Evolutionary conservation across 2,888 invertebrate genomes (phyloP), one percentile per base, ranked within the genome.

Genomic region (Lasioglossum zephyrum): DNA sequence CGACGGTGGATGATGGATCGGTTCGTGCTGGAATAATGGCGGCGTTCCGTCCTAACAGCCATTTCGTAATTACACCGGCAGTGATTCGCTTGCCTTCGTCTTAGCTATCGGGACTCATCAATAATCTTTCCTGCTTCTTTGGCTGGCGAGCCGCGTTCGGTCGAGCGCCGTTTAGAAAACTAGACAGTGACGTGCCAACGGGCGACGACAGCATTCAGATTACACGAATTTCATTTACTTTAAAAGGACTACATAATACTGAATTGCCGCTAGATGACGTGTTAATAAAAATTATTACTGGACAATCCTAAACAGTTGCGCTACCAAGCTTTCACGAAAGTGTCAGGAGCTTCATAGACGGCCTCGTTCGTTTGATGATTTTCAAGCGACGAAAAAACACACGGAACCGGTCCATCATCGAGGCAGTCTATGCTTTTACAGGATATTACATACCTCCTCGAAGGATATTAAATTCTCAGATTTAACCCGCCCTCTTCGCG

Each of bases 391-490:
- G 85, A 85, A 88, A 89, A 86, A 84, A 73, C 79, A 81, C 75
- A 75, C 66, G 26, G 66, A 76, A 73, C 70, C 75, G 83, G 18
- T 72, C 76, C 69, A 57, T 66, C 26, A 47, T 60, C 72, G 82
- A 47, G 69, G 57, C 31, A 77, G 49, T 26, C 85, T 91, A 91
- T 89, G 92, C 92, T 93, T 93, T 93, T 92, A 93, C 92, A 91
- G 90, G 91, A 94, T 94, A 94, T 94, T 94, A 93, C 94, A 92
- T 92, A 93, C 91, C 91, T 93, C 91, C 91, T 92, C 89, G 92
- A 93, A 93, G 93, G 94, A 94, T 94, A 94, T 94, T 94, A 93
- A 94, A 94, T 94, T 93, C 93, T 91, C 90, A 93, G 93, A 94
- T 94, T 94, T 94, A 94, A 93, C 93, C 93, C 92, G 88, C 88